phyloP scores from a whole-genome alignment of 1,140 invertebrate species.

The Anthonomus grandis region DNA sequence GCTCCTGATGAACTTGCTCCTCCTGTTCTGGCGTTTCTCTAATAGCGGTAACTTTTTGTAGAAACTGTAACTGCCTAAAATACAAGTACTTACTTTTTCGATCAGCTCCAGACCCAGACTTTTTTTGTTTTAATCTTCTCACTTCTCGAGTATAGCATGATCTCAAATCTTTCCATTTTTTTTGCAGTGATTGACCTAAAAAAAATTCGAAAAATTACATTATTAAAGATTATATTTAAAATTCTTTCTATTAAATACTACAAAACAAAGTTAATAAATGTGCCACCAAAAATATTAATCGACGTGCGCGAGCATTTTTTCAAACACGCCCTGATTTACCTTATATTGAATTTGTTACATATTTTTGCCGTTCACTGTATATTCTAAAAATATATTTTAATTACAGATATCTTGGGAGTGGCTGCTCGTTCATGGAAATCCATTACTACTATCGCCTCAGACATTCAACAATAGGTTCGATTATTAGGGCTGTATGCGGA shows the following conservation, averaged over 20 bases:
- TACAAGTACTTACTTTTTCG: conserved; percentile 1
- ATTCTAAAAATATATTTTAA: conserved; percentile 2
- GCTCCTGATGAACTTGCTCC: background rate
- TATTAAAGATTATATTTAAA: no score
- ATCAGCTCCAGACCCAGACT: background rate
- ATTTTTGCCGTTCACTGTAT: no score
- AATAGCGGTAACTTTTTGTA: background rate
- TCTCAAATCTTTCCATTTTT: conserved; percentile 6
- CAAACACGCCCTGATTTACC: no score
- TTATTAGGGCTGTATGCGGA: conserved; percentile 39
- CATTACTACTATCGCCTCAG: conserved; percentile 29
- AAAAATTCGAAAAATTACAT: no score
- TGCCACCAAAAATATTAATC: no score
- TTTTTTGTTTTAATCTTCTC: conserved; percentile 1
- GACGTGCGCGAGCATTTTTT: no score
- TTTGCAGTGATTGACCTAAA: no score
- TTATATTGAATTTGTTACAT: no score
- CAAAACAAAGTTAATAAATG: no score
- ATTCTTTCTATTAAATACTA: no score
- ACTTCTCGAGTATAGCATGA: conserved; percentile 1
- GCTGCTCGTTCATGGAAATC: conserved; percentile 32
- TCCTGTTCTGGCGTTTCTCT: background rate
- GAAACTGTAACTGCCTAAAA: conserved; percentile 4
- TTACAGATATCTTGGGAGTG: conserved; percentile 35
- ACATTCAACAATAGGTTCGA: conserved; percentile 23